Evolutionary conservation across 2,888 invertebrate species (phyloP).

Genomic region (Nebria salina): DNA sequence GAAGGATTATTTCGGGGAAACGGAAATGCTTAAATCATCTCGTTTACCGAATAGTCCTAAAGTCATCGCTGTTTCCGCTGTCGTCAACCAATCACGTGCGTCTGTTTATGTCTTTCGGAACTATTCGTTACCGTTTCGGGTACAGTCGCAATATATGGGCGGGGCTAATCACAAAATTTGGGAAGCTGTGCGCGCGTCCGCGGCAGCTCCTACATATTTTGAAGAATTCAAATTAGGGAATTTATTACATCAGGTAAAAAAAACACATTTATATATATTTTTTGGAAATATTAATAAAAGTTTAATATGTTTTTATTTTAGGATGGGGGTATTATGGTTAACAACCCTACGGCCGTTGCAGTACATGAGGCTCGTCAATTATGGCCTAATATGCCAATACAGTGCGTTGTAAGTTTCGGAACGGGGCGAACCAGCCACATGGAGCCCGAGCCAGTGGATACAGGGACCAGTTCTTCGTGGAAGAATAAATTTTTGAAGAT

Average conservation of each 20-base stretch:
- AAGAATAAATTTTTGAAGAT: conserved; percentile 83
- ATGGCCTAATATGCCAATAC: conserved; percentile 79
- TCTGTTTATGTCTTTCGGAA: conserved; percentile 87
- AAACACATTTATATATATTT: neutral
- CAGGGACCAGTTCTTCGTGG: conserved; percentile 68
- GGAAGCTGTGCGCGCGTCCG: conserved; percentile 88
- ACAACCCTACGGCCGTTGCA: conserved; percentile 90
- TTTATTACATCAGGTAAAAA: conserved; percentile 72
- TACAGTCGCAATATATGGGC: conserved; percentile 77
- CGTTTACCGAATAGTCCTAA: conserved; percentile 68
- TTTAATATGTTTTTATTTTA: conserved; percentile 55
- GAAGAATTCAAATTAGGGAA: conserved; percentile 79
- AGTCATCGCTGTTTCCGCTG: conserved; percentile 79
- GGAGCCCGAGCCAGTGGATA: conserved; percentile 59
- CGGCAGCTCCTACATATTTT: conserved; percentile 93
- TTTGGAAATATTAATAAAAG: neutral
- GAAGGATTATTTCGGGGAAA: conserved; percentile 71
- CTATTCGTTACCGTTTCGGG: conserved; percentile 77
- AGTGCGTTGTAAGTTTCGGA: conserved; percentile 85
- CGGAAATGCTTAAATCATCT: conserved; percentile 69
- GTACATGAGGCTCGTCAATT: conserved; percentile 86
- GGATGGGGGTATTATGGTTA: conserved; percentile 86
- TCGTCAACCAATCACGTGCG: conserved; percentile 78
- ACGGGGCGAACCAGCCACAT: conserved; percentile 70
- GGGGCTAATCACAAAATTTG: conserved; percentile 76